Evolutionary conservation across 2,113 vertebrate species (phyloP).

Genomic region (Triplophysa siluroides): DNA sequence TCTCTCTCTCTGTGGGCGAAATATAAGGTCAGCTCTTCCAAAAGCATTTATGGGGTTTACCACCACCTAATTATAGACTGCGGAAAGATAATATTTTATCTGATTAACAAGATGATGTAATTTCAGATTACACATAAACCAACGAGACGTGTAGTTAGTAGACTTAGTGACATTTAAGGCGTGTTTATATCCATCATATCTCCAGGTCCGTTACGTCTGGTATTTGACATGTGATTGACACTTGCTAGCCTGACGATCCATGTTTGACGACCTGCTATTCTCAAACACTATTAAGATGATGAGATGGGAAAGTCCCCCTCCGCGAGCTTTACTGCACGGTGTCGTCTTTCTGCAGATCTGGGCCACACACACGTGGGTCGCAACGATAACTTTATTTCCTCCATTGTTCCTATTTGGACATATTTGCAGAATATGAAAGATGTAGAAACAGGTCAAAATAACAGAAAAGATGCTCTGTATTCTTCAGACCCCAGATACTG

Average conservation of each 20-base stretch:
- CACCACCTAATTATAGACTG: conserved; percentile 15
- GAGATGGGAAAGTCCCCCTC: conserved; percentile 68
- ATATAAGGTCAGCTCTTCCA: neutral
- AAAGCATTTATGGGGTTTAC: conserved; percentile 1
- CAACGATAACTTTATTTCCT: neutral
- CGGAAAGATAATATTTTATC: neutral
- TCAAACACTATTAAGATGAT: conserved; percentile 48
- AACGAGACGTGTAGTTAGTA: neutral
- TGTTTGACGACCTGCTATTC: conserved; percentile 69
- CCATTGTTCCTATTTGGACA: too few species aligned
- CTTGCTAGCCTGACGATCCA: conserved; percentile 19
- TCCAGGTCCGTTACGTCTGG: conserved; percentile 25
- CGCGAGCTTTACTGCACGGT: conserved; percentile 57
- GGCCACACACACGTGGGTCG: conserved; percentile 53
- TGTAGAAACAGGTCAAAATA: too few species aligned
- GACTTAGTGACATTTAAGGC: neutral
- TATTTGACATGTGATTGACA: conserved; percentile 32
- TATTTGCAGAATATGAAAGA: too few species aligned
- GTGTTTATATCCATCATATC: conserved; percentile 15
- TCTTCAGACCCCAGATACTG: too few species aligned
- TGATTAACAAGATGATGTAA: conserved; percentile 7
- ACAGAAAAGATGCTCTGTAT: too few species aligned
- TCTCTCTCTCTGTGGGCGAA: neutral
- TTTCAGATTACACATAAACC: neutral
- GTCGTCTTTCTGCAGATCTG: conserved; percentile 62